phyloP scores from a whole-genome alignment of 2,797 vertebrate species.

The Microctenopoma lineatum region DNA sequence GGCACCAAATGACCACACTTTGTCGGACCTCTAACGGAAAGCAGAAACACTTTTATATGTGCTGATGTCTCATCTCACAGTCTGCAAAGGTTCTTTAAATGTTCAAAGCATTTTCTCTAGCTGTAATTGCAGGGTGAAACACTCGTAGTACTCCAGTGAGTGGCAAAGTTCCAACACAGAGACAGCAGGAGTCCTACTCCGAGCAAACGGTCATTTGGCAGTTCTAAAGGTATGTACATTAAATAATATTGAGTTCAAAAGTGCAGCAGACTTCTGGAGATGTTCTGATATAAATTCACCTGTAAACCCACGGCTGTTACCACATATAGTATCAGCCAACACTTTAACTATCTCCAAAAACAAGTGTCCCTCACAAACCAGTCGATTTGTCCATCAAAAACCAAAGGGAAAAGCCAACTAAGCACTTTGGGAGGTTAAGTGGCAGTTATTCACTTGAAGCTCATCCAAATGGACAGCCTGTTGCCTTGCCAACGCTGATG shows the following conservation, averaged over 20 bases:
- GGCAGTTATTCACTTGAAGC: slow-evolving; percentile 77
- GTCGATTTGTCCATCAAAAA: slow-evolving; percentile 61
- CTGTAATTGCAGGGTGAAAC: slow-evolving; percentile 17
- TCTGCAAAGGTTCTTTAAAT: slow-evolving; percentile 6
- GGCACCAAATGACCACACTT: slow-evolving; percentile 18
- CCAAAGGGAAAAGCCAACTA: slow-evolving; percentile 59
- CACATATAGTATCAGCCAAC: slow-evolving; percentile 18
- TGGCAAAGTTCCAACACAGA: slow-evolving; percentile 15
- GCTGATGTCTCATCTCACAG: slow-evolving; percentile 11
- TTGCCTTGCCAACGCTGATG: slow-evolving; percentile 72
- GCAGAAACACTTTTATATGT: slow-evolving; percentile 13
- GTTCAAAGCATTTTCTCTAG: slow-evolving; percentile 13
- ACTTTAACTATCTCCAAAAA: slow-evolving; percentile 27
- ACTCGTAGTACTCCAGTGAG: slow-evolving; percentile 3
- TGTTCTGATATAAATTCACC: slow-evolving; percentile 10
- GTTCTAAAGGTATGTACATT: slow-evolving; percentile 3
- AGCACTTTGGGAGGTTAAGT: slow-evolving; percentile 78
- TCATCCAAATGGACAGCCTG: slow-evolving; percentile 77
- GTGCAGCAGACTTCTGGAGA: neutral
- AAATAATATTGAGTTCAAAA: slow-evolving; percentile 21
- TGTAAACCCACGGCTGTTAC: slow-evolving; percentile 7
- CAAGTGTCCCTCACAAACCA: slow-evolving; percentile 46
- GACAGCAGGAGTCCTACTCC: neutral
- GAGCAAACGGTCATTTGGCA: neutral
- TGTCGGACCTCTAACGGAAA: slow-evolving; percentile 22